Evolutionary conservation across 2,888 invertebrate species (phyloP).

Genomic region (Tipula unca): DNA sequence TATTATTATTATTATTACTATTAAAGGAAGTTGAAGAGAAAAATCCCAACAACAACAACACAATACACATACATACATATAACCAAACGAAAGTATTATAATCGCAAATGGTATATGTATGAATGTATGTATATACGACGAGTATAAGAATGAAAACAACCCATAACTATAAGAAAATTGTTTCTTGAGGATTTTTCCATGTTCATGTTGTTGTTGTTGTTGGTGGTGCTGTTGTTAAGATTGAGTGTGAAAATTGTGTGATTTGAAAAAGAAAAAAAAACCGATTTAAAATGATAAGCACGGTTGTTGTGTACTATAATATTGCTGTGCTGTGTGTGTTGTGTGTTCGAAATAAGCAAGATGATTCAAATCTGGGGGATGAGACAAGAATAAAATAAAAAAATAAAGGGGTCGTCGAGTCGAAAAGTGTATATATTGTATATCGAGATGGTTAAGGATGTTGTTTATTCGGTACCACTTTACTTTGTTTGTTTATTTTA

Average conservation of each 20-base stretch:
- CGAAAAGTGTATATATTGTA: neutral
- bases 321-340: neutral
- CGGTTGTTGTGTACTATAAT: neutral
- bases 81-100: neutral
- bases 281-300: constrained; percentile 4
- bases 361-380: neutral
- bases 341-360: neutral
- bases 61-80: neutral
- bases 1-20: neutral
- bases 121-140: no score
- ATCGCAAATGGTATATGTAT: neutral
- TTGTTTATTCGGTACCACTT: neutral
- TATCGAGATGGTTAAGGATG: neutral
- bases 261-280: neutral
- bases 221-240: neutral
- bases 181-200: neutral
- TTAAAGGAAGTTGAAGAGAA: neutral
- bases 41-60: neutral
- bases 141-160: neutral
- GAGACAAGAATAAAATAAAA: neutral
- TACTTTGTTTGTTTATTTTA: neutral
- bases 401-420: neutral
- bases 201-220: neutral
- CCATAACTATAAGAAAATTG: constrained; percentile 1
- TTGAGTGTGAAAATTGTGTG: constrained; percentile 14